Evolutionary conservation across 2,113 vertebrate species (phyloP).

Genomic region (Lichenostomus cassidix): DNA sequence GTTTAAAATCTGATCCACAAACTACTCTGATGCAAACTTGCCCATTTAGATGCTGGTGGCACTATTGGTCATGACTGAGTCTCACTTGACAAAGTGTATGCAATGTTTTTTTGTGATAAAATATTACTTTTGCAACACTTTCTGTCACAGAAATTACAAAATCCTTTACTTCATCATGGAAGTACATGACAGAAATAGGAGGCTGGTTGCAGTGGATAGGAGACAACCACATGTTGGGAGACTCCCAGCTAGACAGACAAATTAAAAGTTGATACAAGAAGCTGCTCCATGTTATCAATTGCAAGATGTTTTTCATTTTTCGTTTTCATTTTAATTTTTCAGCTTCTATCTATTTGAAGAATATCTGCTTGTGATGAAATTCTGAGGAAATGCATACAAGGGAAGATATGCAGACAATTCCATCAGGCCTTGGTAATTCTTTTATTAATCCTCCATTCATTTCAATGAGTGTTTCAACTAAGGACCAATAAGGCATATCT

Average conservation of each 20-base stretch:
- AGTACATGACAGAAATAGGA: neutral
- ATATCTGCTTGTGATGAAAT: neutral
- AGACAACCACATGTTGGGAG: neutral
- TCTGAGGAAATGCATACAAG: neutral
- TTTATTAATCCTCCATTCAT: neutral
- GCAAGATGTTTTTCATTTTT: too few species aligned
- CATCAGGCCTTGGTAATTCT: neutral
- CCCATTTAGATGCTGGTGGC: neutral
- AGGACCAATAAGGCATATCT: neutral
- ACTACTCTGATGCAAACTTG: neutral
- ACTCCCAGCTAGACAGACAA: neutral
- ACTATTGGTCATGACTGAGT: neutral
- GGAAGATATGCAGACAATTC: neutral
- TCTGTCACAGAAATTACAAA: neutral
- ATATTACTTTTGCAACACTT: neutral
- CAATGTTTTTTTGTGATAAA: neutral
- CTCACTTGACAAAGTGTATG: neutral
- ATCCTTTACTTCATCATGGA: neutral
- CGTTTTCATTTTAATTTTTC: too few species aligned
- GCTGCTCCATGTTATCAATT: neutral
- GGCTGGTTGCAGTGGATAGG: neutral
- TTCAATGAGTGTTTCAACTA: neutral
- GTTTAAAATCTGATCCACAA: constrained; percentile 19
- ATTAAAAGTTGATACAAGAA: neutral
- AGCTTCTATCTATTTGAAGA: neutral